Evolutionary conservation across 1,140 invertebrate genomes (phyloP).

Genomic region (Drosophila kepulauana): DNA sequence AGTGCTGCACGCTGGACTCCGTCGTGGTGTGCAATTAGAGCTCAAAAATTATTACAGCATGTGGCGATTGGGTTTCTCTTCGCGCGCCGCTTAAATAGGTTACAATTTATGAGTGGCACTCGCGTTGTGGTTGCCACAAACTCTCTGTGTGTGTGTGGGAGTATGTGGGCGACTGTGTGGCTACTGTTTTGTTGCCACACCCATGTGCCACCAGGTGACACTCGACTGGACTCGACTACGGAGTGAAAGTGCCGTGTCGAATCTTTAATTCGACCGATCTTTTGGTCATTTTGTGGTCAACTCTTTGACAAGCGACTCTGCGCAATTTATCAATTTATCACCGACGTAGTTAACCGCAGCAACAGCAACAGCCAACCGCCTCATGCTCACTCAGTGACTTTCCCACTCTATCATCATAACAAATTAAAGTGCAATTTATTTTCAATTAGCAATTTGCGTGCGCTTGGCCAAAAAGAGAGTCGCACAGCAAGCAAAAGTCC

Average conservation of each 20-base stretch:
- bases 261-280: slow-evolving; percentile 64
- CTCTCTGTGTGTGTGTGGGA: slow-evolving; percentile 12
- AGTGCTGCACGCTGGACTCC: slow-evolving; percentile 2
- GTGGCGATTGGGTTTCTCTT: slow-evolving; percentile 5
- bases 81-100: slow-evolving; percentile 64
- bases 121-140: slow-evolving; percentile 25
- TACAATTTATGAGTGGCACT: slow-evolving; percentile 75
- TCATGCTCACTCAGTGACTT: background rate
- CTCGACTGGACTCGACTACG: too few relatives aligned
- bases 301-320: slow-evolving; percentile 66
- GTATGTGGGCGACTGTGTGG: slow-evolving; percentile 11
- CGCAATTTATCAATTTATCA: slow-evolving; percentile 70
- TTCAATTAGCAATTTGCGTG: slow-evolving; percentile 82
- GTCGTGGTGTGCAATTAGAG: slow-evolving; percentile 66
- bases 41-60: slow-evolving; percentile 65
- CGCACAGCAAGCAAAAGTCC: slow-evolving; percentile 38
- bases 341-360: slow-evolving; percentile 20
- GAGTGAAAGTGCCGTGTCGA: slow-evolving; percentile 54
- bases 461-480: slow-evolving; percentile 19
- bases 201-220: slow-evolving; percentile 10
- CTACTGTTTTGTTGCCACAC: slow-evolving; percentile 12
- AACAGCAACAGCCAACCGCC: background rate
- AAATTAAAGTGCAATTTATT: slow-evolving; percentile 83
- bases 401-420: slow-evolving; percentile 50
- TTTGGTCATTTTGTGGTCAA: slow-evolving; percentile 67